Evolutionary conservation across 2,888 invertebrate genomes (phyloP).

Genomic region (Platerodrilus igneus): DNA sequence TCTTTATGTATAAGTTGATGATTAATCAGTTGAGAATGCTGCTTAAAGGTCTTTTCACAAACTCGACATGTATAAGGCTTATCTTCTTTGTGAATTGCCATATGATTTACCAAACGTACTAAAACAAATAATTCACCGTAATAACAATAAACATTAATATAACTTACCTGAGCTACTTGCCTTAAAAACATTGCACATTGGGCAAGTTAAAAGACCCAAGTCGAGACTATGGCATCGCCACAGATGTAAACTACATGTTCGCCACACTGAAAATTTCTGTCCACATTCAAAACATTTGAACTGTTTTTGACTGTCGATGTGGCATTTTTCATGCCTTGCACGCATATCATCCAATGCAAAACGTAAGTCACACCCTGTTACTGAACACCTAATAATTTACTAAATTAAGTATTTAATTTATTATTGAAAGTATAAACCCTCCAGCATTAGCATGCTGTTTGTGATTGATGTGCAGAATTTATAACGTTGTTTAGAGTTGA

Average conservation of each 20-base stretch:
- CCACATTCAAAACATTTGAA: slow-evolving; percentile 55
- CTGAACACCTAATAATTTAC: slow-evolving; percentile 52
- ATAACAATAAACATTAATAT: slow-evolving; percentile 1
- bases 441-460: too few species aligned
- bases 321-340: slow-evolving; percentile 53
- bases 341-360: slow-evolving; percentile 49
- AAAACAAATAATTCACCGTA: slow-evolving; percentile 10
- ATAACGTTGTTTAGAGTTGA: too few species aligned
- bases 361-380: slow-evolving; percentile 53
- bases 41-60: slow-evolving; percentile 61
- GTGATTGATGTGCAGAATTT: too few species aligned
- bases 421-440: too few species aligned
- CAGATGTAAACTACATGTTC: slow-evolving; percentile 61
- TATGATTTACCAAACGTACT: slow-evolving; percentile 54
- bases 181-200: slow-evolving; percentile 54
- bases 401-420: too few species aligned
- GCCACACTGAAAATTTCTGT: slow-evolving; percentile 57
- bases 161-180: slow-evolving; percentile 49
- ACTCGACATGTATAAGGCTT: slow-evolving; percentile 51
- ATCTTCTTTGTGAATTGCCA: slow-evolving; percentile 57
- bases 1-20: slow-evolving; percentile 54
- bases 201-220: slow-evolving; percentile 56
- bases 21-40: slow-evolving; percentile 57
- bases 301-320: slow-evolving; percentile 43
- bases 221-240: slow-evolving; percentile 64